Evolutionary conservation across 2,888 invertebrate genomes (phyloP), one percentile per base, ranked within the genome.

Genomic region (Orchesellides sinensis): DNA sequence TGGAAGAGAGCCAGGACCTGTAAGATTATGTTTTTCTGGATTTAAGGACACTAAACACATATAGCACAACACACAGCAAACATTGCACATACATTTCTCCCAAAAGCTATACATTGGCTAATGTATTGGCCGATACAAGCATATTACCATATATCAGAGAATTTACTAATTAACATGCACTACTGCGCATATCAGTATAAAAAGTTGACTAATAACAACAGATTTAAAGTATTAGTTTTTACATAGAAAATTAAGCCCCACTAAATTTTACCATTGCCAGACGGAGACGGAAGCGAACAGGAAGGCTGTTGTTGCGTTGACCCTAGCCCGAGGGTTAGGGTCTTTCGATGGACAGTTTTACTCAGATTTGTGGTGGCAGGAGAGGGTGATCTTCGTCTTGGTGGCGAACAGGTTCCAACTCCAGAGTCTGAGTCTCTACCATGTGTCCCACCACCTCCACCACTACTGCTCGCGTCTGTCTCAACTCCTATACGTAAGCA

Each of bases 1-100:
- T 89, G 93, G 94, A 88, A 95, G 91, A 74, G 95, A 95, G 78
- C 95, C 95, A 83, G 96, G 96, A 89, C 96, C 90, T 89, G 66
- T 2, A 81, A n/a, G n/a, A n/a, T n/a, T n/a, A n/a, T n/a, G n/a
- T n/a, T n/a, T n/a, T n/a, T n/a, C n/a, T n/a, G n/a, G n/a, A n/a
- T n/a, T n/a, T n/a, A n/a, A n/a, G n/a, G n/a, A n/a, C n/a, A n/a
- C n/a, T n/a, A n/a, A n/a, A n/a, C n/a, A n/a, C n/a, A n/a, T n/a
- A n/a, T n/a, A n/a, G n/a, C n/a, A n/a, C n/a, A n/a, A n/a, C n/a
- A n/a, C n/a, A n/a, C n/a, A n/a, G n/a, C n/a, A n/a, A n/a, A n/a
- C n/a, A n/a, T n/a, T n/a, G n/a, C n/a, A n/a, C n/a, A n/a, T n/a
- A n/a, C n/a, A n/a, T n/a, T n/a, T n/a, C n/a, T n/a, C n/a, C n/a